These are phyloP conservation scores for Gasterosteus nipponicus DNA, from an alignment of 2,113 vertebrate species.

Conservation along the genomic window DNA sequence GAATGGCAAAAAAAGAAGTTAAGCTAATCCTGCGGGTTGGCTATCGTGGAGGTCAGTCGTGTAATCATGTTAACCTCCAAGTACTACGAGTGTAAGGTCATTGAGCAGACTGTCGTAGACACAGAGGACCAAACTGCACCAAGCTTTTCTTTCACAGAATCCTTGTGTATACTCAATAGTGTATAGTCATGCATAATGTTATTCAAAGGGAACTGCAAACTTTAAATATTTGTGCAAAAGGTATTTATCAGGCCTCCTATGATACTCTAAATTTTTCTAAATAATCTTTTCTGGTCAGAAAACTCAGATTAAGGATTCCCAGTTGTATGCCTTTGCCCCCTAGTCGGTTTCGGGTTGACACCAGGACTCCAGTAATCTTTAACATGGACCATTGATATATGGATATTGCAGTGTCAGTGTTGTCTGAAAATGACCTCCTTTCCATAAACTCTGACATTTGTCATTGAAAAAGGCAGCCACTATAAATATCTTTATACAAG, in stretches of 20 bases:
- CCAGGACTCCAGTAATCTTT: not conserved
- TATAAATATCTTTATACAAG: conserved; percentile 12
- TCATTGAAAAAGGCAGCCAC: not conserved
- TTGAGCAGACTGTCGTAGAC: conserved; percentile 1
- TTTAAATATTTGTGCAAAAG: not conserved
- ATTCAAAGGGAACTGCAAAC: not conserved
- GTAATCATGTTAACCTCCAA: conserved; percentile 29
- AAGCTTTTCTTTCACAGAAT: not conserved
- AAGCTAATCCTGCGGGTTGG: not conserved
- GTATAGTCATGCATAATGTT: not conserved
- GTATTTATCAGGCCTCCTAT: not conserved
- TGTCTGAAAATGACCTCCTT: conserved; percentile 3
- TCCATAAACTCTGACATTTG: conserved; percentile 17
- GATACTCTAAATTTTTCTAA: conserved; percentile 1
- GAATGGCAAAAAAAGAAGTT: not conserved
- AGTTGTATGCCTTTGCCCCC: too few species aligned
- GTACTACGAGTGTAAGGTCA: not conserved
- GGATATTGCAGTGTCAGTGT: not conserved
- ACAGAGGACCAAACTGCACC: not conserved
- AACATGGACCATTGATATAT: not conserved
- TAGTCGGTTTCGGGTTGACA: too few species aligned
- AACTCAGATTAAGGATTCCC: too few species aligned
- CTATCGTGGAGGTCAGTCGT: not conserved
- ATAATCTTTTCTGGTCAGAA: too few species aligned
- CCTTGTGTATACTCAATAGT: not conserved